A percentile compares a stretch with the other conserved stretches of the same genome.
Conservation (phyloP, 2,888 invertebrate genomes). For the Nephrocerus scutellatus region DNA sequence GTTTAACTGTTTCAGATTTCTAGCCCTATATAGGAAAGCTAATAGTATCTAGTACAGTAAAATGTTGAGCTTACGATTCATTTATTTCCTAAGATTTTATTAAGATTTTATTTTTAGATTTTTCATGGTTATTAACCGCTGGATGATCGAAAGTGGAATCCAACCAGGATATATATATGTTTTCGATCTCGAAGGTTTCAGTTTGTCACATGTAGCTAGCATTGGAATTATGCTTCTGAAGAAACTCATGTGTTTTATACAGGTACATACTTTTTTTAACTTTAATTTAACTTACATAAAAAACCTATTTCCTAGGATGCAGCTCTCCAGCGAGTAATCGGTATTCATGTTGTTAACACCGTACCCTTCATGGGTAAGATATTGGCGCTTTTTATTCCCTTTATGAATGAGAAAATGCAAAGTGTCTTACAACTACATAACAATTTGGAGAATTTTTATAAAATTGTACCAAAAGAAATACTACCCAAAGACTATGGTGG, state of each 20-base stretch:
- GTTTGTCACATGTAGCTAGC: conserved; percentile 54
- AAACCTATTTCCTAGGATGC: too few relatives aligned
- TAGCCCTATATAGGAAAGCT: too few relatives aligned
- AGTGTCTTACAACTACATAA: conserved; percentile 50
- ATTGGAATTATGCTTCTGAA: conserved; percentile 55
- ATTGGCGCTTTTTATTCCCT: conserved; percentile 57
- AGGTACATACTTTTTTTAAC: conserved; percentile 40
- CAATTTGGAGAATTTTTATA: conserved; percentile 39
- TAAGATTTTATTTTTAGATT: too few relatives aligned
- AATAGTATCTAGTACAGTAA: too few relatives aligned
- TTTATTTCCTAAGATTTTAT: too few relatives aligned
- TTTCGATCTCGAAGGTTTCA: conserved; percentile 53
- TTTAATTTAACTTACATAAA: background rate
- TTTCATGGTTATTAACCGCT: conserved; percentile 53
- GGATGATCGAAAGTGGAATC: conserved; percentile 51
- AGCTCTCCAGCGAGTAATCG: conserved; percentile 57
- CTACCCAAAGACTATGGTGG: conserved; percentile 58
- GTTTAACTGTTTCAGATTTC: too few relatives aligned
- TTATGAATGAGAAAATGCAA: conserved; percentile 57
- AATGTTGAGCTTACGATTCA: too few relatives aligned
- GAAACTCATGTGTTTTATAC: conserved; percentile 57
- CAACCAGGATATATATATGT: conserved; percentile 53
- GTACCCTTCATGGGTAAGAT: conserved; percentile 59
- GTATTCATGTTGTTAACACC: conserved; percentile 58
- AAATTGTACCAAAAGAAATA: conserved; percentile 50